These are phyloP conservation scores for Ageneiosus marmoratus DNA, from an alignment of 2,113 vertebrate genomes.

Conservation along the genomic window DNA sequence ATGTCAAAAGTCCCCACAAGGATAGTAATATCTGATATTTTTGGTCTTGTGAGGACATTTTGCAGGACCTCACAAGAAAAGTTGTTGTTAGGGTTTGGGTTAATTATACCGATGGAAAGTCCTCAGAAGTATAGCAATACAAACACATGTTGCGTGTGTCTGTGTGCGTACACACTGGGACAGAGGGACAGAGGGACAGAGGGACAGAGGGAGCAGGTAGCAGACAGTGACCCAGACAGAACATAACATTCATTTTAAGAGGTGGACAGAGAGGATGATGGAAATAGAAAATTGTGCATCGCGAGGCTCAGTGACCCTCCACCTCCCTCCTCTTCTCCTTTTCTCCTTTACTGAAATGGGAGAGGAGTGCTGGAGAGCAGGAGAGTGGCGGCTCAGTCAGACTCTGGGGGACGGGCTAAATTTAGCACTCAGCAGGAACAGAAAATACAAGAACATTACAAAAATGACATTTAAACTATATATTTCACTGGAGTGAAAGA, in stretches of 20 bases:
- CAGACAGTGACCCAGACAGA: conserved; percentile 15
- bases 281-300: not conserved
- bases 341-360: conserved; percentile 40
- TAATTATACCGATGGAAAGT: too few species aligned
- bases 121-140: too few species aligned
- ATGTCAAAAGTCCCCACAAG: too few species aligned
- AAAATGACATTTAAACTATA: not conserved
- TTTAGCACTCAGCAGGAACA: conserved; percentile 35
- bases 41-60: too few species aligned
- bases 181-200: not conserved
- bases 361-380: conserved; percentile 2
- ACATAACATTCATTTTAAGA: conserved; percentile 7
- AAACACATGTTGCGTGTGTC: too few species aligned
- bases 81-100: too few species aligned
- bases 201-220: not conserved
- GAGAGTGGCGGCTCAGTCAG: conserved; percentile 20
- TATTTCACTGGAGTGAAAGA: not conserved
- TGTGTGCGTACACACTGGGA: too few species aligned
- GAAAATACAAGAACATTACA: not conserved
- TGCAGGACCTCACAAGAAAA: too few species aligned
- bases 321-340: not conserved
- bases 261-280: conserved; percentile 36
- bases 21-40: too few species aligned
- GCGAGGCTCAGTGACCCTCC: conserved; percentile 19
- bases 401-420: conserved; percentile 26